phyloP scores from a whole-genome alignment of 1,140 invertebrate species.

The Belonocnema kinseyi region DNA sequence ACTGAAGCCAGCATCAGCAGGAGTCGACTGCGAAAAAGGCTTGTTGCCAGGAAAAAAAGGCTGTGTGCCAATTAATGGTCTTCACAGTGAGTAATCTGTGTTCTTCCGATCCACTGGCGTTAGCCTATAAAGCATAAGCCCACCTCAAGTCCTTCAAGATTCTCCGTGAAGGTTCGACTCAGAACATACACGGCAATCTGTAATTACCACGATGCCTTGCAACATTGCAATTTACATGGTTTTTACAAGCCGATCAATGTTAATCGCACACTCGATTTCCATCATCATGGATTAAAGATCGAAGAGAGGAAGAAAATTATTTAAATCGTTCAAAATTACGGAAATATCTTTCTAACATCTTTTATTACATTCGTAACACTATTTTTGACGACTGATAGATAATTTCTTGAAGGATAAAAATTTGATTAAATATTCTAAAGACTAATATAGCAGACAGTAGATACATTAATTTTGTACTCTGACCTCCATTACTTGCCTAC shows the following conservation, averaged over 20 bases:
- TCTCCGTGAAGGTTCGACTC: slow-evolving; percentile 2
- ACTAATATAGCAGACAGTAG: too few species aligned
- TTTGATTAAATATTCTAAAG: too few species aligned
- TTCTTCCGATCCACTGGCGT: slow-evolving; percentile 30
- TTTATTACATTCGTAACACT: too few species aligned
- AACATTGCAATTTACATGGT: slow-evolving; percentile 24
- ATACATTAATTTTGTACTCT: too few species aligned
- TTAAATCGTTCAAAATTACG: too few species aligned
- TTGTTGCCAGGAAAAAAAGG: slow-evolving; percentile 46
- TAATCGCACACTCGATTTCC: neutral
- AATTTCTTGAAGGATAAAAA: too few species aligned
- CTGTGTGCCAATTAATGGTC: slow-evolving; percentile 59
- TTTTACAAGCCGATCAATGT: neutral
- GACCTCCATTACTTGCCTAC: too few species aligned
- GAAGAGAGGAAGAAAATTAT: too few species aligned
- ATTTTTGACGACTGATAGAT: too few species aligned
- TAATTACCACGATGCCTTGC: slow-evolving; percentile 6
- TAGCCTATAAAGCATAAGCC: slow-evolving; percentile 12
- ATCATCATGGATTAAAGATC: neutral
- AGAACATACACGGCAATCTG: neutral
- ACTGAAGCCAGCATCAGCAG: slow-evolving; percentile 42
- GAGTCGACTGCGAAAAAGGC: slow-evolving; percentile 41
- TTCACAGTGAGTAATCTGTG: slow-evolving; percentile 39
- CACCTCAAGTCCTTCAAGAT: slow-evolving; percentile 30
- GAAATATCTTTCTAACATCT: too few species aligned